phyloP scores from a whole-genome alignment of 2,113 vertebrate genomes.

The Eupsittula cactorum region DNA sequence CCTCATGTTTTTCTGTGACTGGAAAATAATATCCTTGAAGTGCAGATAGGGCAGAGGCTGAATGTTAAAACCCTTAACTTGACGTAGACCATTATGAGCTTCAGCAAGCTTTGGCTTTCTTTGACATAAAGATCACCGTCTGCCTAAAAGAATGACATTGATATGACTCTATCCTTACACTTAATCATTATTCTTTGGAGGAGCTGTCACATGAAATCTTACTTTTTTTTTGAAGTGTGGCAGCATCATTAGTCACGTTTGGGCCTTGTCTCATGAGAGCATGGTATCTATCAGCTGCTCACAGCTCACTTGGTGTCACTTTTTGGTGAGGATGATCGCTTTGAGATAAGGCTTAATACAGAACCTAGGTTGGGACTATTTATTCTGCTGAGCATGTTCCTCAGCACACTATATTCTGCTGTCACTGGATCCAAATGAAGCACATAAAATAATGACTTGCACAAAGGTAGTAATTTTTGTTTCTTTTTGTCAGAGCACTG shows the following conservation, averaged over 20 bases:
- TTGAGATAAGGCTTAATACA: neutral
- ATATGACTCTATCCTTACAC: neutral
- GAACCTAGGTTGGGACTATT: neutral
- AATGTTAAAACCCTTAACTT: slow-evolving; percentile 8
- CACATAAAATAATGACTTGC: neutral
- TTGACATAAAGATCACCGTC: slow-evolving; percentile 28
- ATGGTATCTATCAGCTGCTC: neutral
- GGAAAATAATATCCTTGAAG: slow-evolving; percentile 13
- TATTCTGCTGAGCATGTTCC: neutral
- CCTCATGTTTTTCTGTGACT: neutral
- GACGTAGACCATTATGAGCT: slow-evolving; percentile 7
- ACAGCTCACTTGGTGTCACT: neutral
- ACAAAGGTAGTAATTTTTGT: neutral
- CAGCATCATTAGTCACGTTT: neutral
- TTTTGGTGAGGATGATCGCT: neutral
- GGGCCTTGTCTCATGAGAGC: neutral
- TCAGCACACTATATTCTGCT: neutral
- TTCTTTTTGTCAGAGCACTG: neutral
- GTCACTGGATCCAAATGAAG: neutral
- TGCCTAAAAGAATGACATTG: slow-evolving; percentile 14
- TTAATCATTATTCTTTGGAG: neutral
- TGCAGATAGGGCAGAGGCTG: neutral
- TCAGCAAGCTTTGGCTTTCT: neutral
- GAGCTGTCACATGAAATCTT: slow-evolving; percentile 35
- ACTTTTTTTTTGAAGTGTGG: neutral